Evolutionary conservation across 2,113 vertebrate species (phyloP).

Genomic region (Dicaeum eximium): DNA sequence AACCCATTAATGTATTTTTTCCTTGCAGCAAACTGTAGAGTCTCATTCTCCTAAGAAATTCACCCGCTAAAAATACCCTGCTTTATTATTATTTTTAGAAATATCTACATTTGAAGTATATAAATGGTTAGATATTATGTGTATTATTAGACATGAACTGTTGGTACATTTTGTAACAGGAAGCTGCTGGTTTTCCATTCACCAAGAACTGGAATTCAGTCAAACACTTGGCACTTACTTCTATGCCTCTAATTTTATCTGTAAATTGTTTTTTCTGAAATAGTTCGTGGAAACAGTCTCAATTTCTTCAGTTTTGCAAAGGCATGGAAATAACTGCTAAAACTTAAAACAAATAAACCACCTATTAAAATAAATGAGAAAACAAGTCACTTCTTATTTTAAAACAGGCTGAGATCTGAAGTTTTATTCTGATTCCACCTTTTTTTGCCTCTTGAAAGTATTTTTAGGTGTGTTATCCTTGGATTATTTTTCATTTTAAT

Average conservation of each 20-base stretch:
- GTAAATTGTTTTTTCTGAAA: conserved; percentile 64
- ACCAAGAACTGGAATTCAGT: conserved; percentile 73
- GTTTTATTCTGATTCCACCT: not conserved
- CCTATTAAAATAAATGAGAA: conserved; percentile 6
- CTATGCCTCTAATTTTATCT: conserved; percentile 60
- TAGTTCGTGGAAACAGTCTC: conserved; percentile 58
- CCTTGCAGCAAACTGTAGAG: not conserved
- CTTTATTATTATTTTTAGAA: conserved; percentile 65
- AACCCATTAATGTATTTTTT: not conserved
- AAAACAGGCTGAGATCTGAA: not conserved
- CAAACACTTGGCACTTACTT: conserved; percentile 70
- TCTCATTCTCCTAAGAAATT: conserved; percentile 49
- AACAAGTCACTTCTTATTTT: conserved; percentile 2
- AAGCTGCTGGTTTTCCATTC: conserved; percentile 78
- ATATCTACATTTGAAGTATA: conserved; percentile 54
- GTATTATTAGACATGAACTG: conserved; percentile 70
- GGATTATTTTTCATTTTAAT: conserved; percentile 63
- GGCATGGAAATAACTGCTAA: conserved; percentile 43
- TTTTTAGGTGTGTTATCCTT: conserved; percentile 68
- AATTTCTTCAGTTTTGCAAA: conserved; percentile 30
- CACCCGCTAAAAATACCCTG: conserved; percentile 71
- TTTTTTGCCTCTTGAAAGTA: not conserved
- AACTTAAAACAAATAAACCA: conserved; percentile 30
- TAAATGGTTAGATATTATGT: conserved; percentile 55
- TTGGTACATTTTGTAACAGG: conserved; percentile 81